Percentiles rank a stretch among this genome's conserved stretches.
Evolutionary conservation across 2,888 invertebrate species (phyloP).

Genomic region (Drosophila koepferae): DNA sequence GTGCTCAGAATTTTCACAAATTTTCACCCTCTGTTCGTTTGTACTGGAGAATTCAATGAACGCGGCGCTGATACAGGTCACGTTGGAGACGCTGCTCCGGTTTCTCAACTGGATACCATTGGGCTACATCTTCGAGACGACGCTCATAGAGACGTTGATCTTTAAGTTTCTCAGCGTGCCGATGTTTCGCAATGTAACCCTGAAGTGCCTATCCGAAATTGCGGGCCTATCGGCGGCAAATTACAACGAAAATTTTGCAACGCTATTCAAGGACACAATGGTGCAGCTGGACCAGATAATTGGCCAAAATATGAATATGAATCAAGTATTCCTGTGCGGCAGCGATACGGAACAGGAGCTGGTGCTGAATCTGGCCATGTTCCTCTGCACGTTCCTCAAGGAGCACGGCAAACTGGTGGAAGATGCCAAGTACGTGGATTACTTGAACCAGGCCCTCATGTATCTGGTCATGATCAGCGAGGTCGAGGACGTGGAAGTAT

Average conservation of each 20-base stretch:
- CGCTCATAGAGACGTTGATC: constrained; percentile 96
- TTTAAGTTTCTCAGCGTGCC: constrained; percentile 99
- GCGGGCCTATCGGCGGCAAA: constrained; percentile 95
- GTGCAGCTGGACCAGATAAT: constrained; percentile 96
- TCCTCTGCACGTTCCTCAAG: constrained; percentile 97
- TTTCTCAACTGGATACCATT: constrained; percentile 99
- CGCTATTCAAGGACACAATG: constrained; percentile 96
- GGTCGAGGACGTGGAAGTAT: constrained; percentile 99
- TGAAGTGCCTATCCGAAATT: constrained; percentile 99
- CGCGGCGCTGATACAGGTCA: constrained; percentile 97
- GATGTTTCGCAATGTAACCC: constrained; percentile 98
- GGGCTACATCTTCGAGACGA: constrained; percentile 99
- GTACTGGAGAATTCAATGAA: constrained; percentile 99
- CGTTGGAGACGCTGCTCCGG: constrained; percentile 96
- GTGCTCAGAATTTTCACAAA: constrained; percentile 99
- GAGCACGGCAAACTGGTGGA: constrained; percentile 97
- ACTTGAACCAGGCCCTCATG: constrained; percentile 92
- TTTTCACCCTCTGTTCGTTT: constrained; percentile 98
- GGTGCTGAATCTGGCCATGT: constrained; percentile 98
- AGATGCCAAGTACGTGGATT: constrained; percentile 91
- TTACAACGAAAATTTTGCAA: constrained; percentile 97
- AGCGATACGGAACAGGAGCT: constrained; percentile 99
- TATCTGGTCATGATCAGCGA: constrained; percentile 97
- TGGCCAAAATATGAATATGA: constrained; percentile 95
- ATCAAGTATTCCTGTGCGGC: constrained; percentile 96